Percentiles rank a stretch among this genome's conserved stretches.
Evolutionary conservation across 2,113 vertebrate genomes (phyloP).

Genomic region (Pachycephala philippinensis): DNA sequence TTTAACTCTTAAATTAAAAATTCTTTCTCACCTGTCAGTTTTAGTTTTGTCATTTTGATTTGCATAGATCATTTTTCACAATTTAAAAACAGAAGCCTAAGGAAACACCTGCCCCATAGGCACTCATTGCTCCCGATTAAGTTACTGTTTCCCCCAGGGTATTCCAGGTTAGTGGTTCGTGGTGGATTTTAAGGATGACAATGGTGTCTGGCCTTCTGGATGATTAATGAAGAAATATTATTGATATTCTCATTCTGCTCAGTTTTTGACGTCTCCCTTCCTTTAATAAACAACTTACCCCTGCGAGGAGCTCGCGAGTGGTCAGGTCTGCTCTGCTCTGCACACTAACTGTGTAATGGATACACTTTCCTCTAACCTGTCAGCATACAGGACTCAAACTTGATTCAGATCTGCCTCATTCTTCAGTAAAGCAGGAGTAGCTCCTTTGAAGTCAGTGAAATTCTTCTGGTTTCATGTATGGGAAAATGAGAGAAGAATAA

Average conservation of each 20-base stretch:
- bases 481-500: slow-evolving; percentile 38
- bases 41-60: slow-evolving; percentile 37
- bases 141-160: slow-evolving; percentile 9
- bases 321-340: neutral
- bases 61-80: slow-evolving; percentile 30
- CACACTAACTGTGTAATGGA: neutral
- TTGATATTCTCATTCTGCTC: slow-evolving; percentile 14
- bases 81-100: slow-evolving; percentile 2
- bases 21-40: neutral
- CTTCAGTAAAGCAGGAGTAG: neutral
- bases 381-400: neutral
- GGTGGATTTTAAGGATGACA: neutral
- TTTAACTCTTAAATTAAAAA: neutral
- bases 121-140: neutral
- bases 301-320: neutral
- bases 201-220: neutral
- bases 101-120: slow-evolving; percentile 36
- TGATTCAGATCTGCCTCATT: neutral
- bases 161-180: neutral
- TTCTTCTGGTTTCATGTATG: slow-evolving; percentile 14
- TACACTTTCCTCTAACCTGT: neutral
- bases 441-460: slow-evolving; percentile 41
- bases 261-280: neutral
- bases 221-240: slow-evolving; percentile 37
- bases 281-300: neutral